phyloP scores from a whole-genome alignment of 2,797 vertebrate genomes.

The Trematomus bernacchii region DNA sequence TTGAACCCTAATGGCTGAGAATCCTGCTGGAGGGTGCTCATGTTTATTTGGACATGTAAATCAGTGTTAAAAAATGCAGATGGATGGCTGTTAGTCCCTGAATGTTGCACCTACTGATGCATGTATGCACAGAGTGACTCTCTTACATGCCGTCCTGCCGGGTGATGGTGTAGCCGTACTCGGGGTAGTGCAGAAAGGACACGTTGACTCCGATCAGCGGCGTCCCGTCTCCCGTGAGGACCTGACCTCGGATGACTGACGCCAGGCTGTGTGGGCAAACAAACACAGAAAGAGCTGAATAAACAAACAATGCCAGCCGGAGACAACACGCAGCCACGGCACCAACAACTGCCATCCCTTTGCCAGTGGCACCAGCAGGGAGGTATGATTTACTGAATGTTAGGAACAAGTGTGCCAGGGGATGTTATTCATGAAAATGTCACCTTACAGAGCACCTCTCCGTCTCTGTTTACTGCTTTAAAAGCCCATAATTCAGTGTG shows the following conservation, averaged over 20 bases:
- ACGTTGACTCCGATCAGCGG: conserved; percentile 99
- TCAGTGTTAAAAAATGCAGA: conserved; percentile 23
- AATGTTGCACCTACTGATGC: not conserved
- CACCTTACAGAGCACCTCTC: conserved; percentile 36
- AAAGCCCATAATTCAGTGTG: conserved; percentile 64
- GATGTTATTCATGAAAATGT: conserved; percentile 64
- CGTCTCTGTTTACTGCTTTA: conserved; percentile 53
- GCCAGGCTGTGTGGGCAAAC: conserved; percentile 87
- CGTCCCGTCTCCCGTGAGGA: conserved; percentile 96
- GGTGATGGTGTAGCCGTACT: conserved; percentile 95
- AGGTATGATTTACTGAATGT: conserved; percentile 64
- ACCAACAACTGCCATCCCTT: conserved; percentile 54
- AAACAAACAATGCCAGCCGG: conserved; percentile 66
- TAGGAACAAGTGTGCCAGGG: conserved; percentile 51
- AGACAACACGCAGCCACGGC: conserved; percentile 35
- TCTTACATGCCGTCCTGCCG: conserved; percentile 98
- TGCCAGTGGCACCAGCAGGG: conserved; percentile 43
- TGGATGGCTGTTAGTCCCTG: not conserved
- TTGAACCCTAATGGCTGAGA: conserved; percentile 18
- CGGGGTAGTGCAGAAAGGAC: conserved; percentile 94
- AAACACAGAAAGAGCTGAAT: conserved; percentile 69
- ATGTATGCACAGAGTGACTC: conserved; percentile 19
- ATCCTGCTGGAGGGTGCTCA: not conserved
- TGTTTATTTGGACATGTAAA: conserved; percentile 50
- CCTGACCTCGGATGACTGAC: conserved; percentile 97